These are phyloP conservation scores for Eptatretus burgeri DNA, from an alignment of 2,113 vertebrate genomes.

Conservation along the genomic window DNA sequence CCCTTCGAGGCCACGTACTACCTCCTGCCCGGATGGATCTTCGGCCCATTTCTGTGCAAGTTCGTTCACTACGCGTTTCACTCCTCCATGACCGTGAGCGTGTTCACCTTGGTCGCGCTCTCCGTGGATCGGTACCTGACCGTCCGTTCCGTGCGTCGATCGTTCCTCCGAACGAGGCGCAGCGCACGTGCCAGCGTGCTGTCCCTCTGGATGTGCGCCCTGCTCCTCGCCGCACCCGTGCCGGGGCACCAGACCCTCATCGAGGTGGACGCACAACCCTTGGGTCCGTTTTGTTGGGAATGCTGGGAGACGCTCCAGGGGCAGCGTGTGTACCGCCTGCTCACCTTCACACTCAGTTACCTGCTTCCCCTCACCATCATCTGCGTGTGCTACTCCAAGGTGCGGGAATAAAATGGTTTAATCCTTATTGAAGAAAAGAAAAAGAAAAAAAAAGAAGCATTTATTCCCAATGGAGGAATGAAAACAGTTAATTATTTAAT, in stretches of 20 bases:
- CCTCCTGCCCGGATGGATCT: conserved; percentile 7
- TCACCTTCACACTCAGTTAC: conserved; percentile 7
- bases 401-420: neutral
- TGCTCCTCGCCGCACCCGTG: neutral
- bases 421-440: too few species aligned
- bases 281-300: conserved; percentile 6
- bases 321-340: neutral
- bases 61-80: conserved; percentile 1
- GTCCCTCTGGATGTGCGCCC: neutral
- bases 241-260: neutral
- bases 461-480: too few species aligned
- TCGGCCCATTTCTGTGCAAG: conserved; percentile 7
- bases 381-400: neutral
- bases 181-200: neutral
- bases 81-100: conserved; percentile 7
- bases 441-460: too few species aligned
- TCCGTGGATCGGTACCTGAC: conserved; percentile 7
- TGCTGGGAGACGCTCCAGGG: neutral
- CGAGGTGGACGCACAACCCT: neutral
- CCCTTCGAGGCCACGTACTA: conserved; percentile 8
- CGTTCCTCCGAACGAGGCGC: neutral
- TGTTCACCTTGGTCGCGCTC: conserved; percentile 7
- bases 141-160: neutral
- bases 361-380: conserved; percentile 7
- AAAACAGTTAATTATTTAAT: too few species aligned